Evolutionary conservation across 2,888 invertebrate genomes (phyloP), one percentile per base, ranked within the genome.

Genomic region (Athalia cordata): DNA sequence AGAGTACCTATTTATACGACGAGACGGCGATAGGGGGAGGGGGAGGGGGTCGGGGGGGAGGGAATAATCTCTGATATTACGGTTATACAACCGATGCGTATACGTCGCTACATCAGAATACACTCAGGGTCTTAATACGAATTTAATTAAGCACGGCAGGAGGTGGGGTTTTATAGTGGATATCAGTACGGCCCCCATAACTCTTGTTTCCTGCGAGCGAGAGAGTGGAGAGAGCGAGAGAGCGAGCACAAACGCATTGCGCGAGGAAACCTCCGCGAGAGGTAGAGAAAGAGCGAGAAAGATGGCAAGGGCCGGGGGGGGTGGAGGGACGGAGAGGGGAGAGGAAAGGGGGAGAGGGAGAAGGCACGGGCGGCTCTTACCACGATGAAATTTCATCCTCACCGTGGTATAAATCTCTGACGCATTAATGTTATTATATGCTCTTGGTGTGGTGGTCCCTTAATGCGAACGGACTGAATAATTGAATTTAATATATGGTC

Each of bases 71-170:
- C 72, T 72, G 72, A 72, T 72, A 72, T 72, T 72, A 72, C 72
- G 72, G 72, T 72, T 72, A 72, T 72, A 72, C 72, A 72, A 72
- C 72, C 72, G 72, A 72, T 72, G 72, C 72, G 72, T 72, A 72
- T 72, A 72, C 75, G 64, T 75, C 75, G 77, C 76, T 78, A 88
- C 88, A 88, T 87, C 85, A 86, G 83, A 89, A 89, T 86, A 89
- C 89, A 89, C 88, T 89, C 88, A 84, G 87, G 82, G 79, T 84
- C 86, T 88, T 88, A 88, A 89, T 88, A 88, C 86, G 87, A 86
- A 88, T 88, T 89, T 88, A 88, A 88, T 88, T 87, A 87, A 88
- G 87, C 86, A 85, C 86, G 83, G 83, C 81, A 81, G 82, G 83
- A 83, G 75, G 61, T 62, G 64, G 75, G 75, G 75, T 75, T 75